These are phyloP conservation scores for Myxocyprinus asiaticus DNA, from an alignment of 2,113 vertebrate species.

Conservation along the genomic window DNA sequence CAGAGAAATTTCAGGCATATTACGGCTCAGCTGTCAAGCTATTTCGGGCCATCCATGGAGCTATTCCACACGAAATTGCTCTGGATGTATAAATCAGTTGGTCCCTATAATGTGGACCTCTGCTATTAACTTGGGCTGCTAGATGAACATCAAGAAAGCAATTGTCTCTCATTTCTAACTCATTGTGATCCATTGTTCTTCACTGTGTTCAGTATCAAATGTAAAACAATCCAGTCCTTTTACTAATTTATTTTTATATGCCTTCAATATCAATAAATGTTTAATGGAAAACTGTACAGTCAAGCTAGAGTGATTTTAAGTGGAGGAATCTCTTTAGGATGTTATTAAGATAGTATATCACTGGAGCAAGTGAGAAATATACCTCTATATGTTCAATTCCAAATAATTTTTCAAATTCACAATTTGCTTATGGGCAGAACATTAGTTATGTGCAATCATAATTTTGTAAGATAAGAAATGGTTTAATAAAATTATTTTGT, in stretches of 20 bases:
- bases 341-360: constrained; percentile 73
- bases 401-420: constrained; percentile 21
- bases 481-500: background rate
- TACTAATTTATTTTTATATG: constrained; percentile 58
- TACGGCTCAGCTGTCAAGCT: constrained; percentile 25
- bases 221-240: constrained; percentile 60
- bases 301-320: constrained; percentile 50
- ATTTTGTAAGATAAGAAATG: background rate
- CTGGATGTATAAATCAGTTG: constrained; percentile 50
- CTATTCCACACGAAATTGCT: constrained; percentile 50
- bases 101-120: constrained; percentile 59
- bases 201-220: constrained; percentile 61
- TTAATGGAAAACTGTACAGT: constrained; percentile 61
- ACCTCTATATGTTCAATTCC: constrained; percentile 24
- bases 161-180: constrained; percentile 71
- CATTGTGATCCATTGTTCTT: constrained; percentile 63
- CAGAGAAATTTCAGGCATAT: constrained; percentile 47
- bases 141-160: constrained; percentile 66
- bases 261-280: constrained; percentile 67
- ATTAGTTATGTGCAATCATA: no score
- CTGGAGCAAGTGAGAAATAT: constrained; percentile 49
- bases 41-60: constrained; percentile 42
- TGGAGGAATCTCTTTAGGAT: constrained; percentile 54
- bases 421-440: constrained; percentile 8
- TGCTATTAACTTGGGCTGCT: background rate